Evolutionary conservation across 1,140 invertebrate species (phyloP), one percentile per base, ranked within the genome.

Genomic region (Macrosteles quadrilineatus): DNA sequence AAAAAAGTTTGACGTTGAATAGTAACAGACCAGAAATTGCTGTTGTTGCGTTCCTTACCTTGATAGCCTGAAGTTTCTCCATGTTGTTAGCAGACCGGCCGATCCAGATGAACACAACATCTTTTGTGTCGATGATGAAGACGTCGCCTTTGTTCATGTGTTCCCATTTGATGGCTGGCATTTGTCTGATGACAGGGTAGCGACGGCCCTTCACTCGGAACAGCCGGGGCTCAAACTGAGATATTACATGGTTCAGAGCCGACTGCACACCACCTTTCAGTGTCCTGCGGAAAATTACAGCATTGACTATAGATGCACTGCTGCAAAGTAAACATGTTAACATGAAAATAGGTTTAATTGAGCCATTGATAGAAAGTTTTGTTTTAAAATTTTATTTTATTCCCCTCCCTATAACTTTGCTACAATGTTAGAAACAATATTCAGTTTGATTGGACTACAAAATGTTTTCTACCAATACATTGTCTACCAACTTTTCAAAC

Each of bases 71-170:
- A 17, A 90, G 80, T 79, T 89, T 90, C 76, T 91, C 89, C 47
- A 86, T 83, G 17, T 84, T 80, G 75, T 90, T 90, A 12, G 91
- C 85, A n/a, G 83, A 81, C 43, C 85, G 82, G n/a, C 94, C 94
- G 47, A 92, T 86, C 93, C 93, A 96, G 12, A 95, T 84, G 75
- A 92, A 93, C 55, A 93, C 83, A 14, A 86, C 80, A 19, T 84
- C 78, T 4, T 86, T 82, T 0, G 90, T 87, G 75, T 95, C 88
- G 19, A 97, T 78, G 27, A 98, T 83, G 80, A 95, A 97, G 1
- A 94, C 91, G 75, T 96, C 95, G 4, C 91, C 90, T 70, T 92
- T 90, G 67, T 92, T 93, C 77, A 98, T 93, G 71, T 90, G 85
- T 12, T 86, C 80, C 95, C 95, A 97, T 14, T 83, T 82, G 1